Base-by-base conservation (phyloP, 2,113 vertebrate species). In the Pipa parva region DNA sequence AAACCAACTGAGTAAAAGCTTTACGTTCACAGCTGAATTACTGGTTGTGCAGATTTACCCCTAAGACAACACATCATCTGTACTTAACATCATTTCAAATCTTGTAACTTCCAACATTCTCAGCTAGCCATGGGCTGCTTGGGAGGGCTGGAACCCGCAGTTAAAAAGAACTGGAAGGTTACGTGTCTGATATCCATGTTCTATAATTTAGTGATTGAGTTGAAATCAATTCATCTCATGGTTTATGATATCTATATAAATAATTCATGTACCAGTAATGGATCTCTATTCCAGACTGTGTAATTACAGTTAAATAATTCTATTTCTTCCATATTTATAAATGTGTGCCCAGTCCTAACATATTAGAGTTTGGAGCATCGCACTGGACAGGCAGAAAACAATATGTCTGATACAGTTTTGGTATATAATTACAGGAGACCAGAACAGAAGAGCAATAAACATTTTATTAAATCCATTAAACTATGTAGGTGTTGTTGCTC, bases 281-380 rank as follows among this genome's bases (percentile, higher is more conserved):
- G 33, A 66, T 69, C n/a, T 1, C 56, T 60, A 69, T 69, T 58
- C 28, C 46, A 58, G 42, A 60, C 26, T 48, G 48, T 69, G 65
- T 69, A 69, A 69, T 69, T 69, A 69, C 56, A 12, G 48, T 52
- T 56, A 60, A 57, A 69, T 60, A 69, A 69, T 60, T 60, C 29
- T 24, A 33, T 69, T 57, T 51, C 56, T 69, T 50, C 37, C 50
- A 60, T 60, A 69, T 69, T 69, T 49, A 69, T 69, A 60, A 60
- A 20, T 18, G 15, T 37, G 55, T 58, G 55, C 18, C 28, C 15
- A 29, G 52, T 29, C 50, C 18, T 50, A 50, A 59, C 45, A 59
- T 24, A 68, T 42, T 36, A 36, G 29, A 54, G 20, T 10, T 21
- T n/a, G 28, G 10, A 21, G 48, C 18, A 51, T 21, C 49, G 25